Conservation (phyloP, 2,888 invertebrate species). For the Aspidiotus rigidus region DNA sequence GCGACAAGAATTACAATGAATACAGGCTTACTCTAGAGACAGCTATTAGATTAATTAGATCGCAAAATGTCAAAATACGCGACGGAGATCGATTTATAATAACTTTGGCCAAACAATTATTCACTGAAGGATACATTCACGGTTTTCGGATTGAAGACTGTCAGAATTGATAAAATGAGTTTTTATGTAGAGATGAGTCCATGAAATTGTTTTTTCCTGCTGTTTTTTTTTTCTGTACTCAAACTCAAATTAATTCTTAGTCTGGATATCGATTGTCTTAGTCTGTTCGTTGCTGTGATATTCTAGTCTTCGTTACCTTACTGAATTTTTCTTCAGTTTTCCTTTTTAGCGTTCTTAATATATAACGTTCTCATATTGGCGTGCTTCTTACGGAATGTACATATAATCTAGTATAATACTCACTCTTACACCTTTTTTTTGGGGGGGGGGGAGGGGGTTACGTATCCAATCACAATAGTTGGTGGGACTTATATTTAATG, state of each 20-base stretch:
- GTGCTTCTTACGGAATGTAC: too few relatives aligned
- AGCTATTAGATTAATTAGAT: conserved; percentile 46
- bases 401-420: too few relatives aligned
- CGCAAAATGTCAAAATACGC: conserved; percentile 50
- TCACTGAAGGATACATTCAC: conserved; percentile 41
- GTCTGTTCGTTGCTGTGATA: conserved; percentile 19
- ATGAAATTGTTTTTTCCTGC: not conserved
- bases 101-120: conserved; percentile 47
- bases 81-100: conserved; percentile 47
- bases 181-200: not conserved
- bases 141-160: conserved; percentile 28
- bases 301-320: not conserved
- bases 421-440: too few relatives aligned
- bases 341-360: not conserved
- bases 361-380: not conserved
- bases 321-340: not conserved
- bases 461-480: too few relatives aligned
- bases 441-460: too few relatives aligned
- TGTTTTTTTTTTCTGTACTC: not conserved
- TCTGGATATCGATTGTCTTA: not conserved
- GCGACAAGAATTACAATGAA: conserved; percentile 45
- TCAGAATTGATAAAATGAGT: not conserved
- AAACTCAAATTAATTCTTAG: conserved; percentile 1
- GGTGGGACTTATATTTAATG: too few relatives aligned
- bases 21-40: conserved; percentile 44